Base-by-base conservation (phyloP, 1,140 invertebrate species). In the Pseudoatta argentina region DNA sequence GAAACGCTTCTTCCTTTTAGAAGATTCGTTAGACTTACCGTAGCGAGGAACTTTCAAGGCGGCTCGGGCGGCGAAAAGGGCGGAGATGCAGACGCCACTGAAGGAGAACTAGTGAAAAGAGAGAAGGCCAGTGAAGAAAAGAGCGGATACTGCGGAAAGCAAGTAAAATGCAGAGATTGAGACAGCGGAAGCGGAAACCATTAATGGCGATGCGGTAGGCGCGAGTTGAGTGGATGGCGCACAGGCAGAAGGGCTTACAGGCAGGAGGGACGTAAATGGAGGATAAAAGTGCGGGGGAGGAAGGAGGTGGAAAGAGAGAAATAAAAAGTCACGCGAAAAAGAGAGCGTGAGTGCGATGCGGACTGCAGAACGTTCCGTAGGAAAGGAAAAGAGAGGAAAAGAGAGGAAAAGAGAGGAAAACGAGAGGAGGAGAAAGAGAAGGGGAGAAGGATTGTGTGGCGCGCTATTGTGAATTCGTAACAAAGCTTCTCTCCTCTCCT, bases 401-500 rank as follows among this genome's bases (percentile, higher is more conserved):
- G n/a, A n/a, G n/a, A n/a, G n/a, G n/a, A n/a, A n/a, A 24, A 66
- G 39, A 21, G 53, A 63, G 16, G 18, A 76, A 76, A 61, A 76
- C 18, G 44, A 63, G 27, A 34, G 27, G 27, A 82, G 48, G 48
- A 44, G 27, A 53, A 30, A 18, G 53, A 64, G 34, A 34, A 57
- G 61, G 63, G 66, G 14, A 66, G 30, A 39, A 79, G 51, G 55
- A 34, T 57, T 66, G 51, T 91, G 91, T 89, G 88, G 91, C 91
- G 91, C 91, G 90, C 86, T 92, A 92, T 93, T 93, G 92, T 93
- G 88, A 87, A 86, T 91, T 91, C 86, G 66, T 88, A 83, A 67
- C 81, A 34, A 39, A 75, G 69, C 82, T 71, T 69, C 73, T 71
- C 86, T 30, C 53, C 16, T 48, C 66, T 51, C 55, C 59, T 21